Evolutionary conservation across 2,888 invertebrate species (phyloP).

Genomic region (Desoria tigrina): DNA sequence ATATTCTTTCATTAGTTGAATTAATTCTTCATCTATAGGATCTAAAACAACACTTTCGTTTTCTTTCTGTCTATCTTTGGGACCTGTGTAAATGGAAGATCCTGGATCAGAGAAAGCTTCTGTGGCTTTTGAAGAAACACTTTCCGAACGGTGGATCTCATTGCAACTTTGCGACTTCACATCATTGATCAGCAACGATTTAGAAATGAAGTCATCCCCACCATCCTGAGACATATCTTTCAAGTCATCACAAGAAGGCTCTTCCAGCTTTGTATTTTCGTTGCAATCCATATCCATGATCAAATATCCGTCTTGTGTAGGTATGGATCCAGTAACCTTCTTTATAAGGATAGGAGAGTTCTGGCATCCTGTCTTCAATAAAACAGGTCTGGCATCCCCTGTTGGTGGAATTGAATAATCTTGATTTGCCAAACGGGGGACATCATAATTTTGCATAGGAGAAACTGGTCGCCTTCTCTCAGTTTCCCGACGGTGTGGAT

Average conservation of each 20-base stretch:
- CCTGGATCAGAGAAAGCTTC: background rate
- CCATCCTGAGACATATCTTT: background rate
- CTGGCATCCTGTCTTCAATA: background rate
- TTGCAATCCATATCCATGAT: constrained; percentile 32
- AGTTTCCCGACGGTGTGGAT: background rate
- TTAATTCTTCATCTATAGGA: constrained; percentile 66
- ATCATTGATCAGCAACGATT: no score
- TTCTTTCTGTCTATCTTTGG: background rate
- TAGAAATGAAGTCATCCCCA: no score
- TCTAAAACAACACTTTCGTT: constrained; percentile 29
- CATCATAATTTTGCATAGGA: constrained; percentile 35
- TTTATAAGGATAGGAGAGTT: constrained; percentile 24
- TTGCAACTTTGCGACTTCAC: background rate
- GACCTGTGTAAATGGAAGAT: no score
- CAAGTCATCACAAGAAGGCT: background rate
- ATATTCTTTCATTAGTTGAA: constrained; percentile 84
- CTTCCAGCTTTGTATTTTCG: background rate
- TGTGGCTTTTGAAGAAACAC: background rate
- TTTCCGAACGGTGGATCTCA: no score
- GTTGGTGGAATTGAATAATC: constrained; percentile 46
- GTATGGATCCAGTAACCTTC: constrained; percentile 16
- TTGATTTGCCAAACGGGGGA: constrained; percentile 30
- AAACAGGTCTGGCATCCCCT: constrained; percentile 35
- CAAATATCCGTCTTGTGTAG: constrained; percentile 34
- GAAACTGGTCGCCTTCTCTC: background rate